Evolutionary conservation across 2,888 invertebrate genomes (phyloP), one percentile per base, ranked within the genome.

Genomic region (Dendrolimus pini): DNA sequence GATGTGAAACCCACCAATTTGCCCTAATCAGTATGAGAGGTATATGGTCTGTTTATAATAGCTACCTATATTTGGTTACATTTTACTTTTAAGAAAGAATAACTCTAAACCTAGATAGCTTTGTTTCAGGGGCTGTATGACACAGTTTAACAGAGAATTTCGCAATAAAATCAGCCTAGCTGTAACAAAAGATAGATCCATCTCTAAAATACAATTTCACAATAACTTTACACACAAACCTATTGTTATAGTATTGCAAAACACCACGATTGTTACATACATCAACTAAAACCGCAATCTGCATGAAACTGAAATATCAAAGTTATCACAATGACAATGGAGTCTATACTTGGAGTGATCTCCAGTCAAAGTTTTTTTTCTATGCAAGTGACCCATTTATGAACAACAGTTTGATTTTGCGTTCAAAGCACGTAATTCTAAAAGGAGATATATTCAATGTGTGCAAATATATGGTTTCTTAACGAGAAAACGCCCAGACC

Each of bases 401-500:
- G 47, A 47, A 12, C 10, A 47, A 47, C 47, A 9, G 30, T 47
- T 8, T 47, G 47, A 47, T 47, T 47, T 10, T 1, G 12, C 9
- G 9, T 12, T 47, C 9, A 47, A 47, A 47, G 9, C 47, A 47
- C 47, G 12, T 47, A 9, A 10, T 47, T 47, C 9, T 47, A 10
- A 47, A 47, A 47, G 47, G 47, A 12, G 12, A 47, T 12, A 9
- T 9, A 47, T 47, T 47, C 47, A 10, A 12, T 7, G 47, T 47
- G 12, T 47, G 12, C 9, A 47, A 47, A 47, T 47, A 12, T 47
- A 47, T 47, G 47, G 47, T 47, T 47, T 47, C 47, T 47, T 47
- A 9, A 47, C 58, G 64, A 73, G 77, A 72, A 78, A 76, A 80
- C 80, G 77, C 78, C 80, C 79, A 74, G 70, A 78, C 82, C 80